Evolutionary conservation across 1,140 invertebrate genomes (phyloP), one percentile per base, ranked within the genome.

Genomic region (Caenorhabditis remanei): DNA sequence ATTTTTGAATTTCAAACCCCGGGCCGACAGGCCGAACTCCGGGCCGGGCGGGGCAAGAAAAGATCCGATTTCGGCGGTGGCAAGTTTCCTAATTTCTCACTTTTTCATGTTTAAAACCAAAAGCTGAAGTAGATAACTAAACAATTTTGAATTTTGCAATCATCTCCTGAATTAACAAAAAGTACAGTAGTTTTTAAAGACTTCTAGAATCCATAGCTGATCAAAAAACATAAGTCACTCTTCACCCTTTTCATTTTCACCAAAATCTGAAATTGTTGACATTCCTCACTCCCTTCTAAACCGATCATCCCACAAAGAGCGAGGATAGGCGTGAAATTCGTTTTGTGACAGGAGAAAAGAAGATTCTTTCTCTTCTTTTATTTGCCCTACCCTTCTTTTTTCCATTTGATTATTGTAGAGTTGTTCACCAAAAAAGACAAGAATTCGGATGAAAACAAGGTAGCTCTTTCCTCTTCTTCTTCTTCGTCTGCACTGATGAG

Each of bases 331-430:
- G 14, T 71, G 14, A 71, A 71, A 71, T 71, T 71, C 14, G 19
- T 40, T 71, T 71, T 43, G 65, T 71, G 41, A 71, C 32, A 32
- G 32, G 32, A 32, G 40, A 71, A 19, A n/a, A 43, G 65, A 41
- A 67, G 14, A 43, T 5, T 71, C 65, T 41, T 71, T 71, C 19
- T n/a, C 40, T 65, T 65, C 21, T 41, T 14, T 19, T n/a, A 6
- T 71, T 43, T 46, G 2, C 14, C 4, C 21, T 43, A 43, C 41
- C 4, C 43, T 43, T 67, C 21, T 6, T 43, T 24, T 24, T 24
- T 65, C 32, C n/a, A 41, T 41, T 65, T n/a, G 61, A 65, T 71
- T 71, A n/a, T 71, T 8, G 65, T 71, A 71, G 40, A 43, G 16
- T 3, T 53, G 9, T 43, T n/a, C 21, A 24, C 13, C 4, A 65